Evolutionary conservation across 1,140 invertebrate genomes (phyloP).

Genomic region (Philopotamus ludificatus): DNA sequence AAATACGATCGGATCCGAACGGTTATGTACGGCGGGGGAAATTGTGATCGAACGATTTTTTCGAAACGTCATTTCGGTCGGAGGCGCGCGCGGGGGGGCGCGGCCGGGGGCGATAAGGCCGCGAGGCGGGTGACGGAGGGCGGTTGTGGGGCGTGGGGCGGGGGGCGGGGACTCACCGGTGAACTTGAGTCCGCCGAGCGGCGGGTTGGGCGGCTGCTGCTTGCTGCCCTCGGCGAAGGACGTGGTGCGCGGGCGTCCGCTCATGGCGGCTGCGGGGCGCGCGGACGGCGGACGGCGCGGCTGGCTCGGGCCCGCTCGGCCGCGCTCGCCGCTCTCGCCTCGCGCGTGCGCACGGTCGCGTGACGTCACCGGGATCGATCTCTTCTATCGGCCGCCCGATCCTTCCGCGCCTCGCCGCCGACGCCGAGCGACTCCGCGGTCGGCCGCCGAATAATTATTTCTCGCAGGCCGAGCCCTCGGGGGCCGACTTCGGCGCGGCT

Average conservation of each 20-base stretch:
- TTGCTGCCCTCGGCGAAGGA: constrained; percentile 95
- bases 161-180: constrained; percentile 79
- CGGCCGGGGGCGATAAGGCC: constrained; percentile 14
- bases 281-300: constrained; percentile 80
- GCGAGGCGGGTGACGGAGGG: constrained; percentile 3
- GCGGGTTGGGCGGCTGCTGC: constrained; percentile 75
- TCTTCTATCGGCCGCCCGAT: not conserved
- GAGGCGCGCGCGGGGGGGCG: not conserved
- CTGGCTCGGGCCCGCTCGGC: constrained; percentile 71
- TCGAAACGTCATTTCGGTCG: no score
- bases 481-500: no score
- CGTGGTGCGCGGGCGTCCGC: constrained; percentile 93
- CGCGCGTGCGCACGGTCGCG: not conserved
- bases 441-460: no score
- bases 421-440: not conserved
- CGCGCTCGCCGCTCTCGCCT: constrained; percentile 50
- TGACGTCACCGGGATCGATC: not conserved
- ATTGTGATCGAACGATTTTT: not conserved
- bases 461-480: no score
- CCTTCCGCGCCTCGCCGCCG: not conserved
- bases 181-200: constrained; percentile 88
- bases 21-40: no score
- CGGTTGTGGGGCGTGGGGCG: constrained; percentile 14
- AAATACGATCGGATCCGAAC: no score
- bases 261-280: constrained; percentile 90